phyloP scores from a whole-genome alignment of 2,797 vertebrate genomes.

The Leontopithecus rosalia region DNA sequence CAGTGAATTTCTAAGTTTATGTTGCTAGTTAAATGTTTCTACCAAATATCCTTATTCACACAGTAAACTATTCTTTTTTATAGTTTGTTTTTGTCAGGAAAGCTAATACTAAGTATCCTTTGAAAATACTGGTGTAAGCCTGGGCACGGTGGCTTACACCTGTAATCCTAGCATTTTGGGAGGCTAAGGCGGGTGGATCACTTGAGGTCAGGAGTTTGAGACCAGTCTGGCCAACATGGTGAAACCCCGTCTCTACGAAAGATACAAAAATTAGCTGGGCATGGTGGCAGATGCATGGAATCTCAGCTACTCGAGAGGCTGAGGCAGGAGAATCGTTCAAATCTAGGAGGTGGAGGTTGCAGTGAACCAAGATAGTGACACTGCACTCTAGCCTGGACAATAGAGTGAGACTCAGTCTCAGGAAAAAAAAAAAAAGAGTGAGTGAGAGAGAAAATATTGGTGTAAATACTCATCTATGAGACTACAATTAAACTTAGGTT shows the following conservation, averaged over 20 bases:
- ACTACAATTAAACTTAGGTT: background rate
- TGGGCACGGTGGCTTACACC: background rate
- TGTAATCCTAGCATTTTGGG: background rate
- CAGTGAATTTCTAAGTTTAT: background rate
- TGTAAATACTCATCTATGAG: background rate
- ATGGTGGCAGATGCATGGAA: background rate
- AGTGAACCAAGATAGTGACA: background rate
- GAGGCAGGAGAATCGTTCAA: background rate
- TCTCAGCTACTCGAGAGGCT: background rate
- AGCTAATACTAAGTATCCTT: background rate
- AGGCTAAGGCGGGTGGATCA: background rate
- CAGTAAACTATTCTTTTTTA: slow-evolving; percentile 26
- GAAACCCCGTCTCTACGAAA: background rate
- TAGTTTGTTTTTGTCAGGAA: slow-evolving; percentile 5
- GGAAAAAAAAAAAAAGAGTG: no score
- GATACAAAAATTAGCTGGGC: background rate
- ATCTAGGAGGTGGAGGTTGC: background rate
- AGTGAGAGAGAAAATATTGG: background rate
- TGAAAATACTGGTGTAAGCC: background rate
- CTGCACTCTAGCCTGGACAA: background rate
- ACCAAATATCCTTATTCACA: background rate
- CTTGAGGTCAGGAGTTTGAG: background rate
- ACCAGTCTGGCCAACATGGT: background rate
- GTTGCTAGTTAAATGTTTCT: slow-evolving; percentile 31
- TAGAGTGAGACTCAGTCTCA: background rate